Base-by-base conservation (phyloP, 2,888 invertebrate species). In the Ichneumoninae sp. region DNA sequence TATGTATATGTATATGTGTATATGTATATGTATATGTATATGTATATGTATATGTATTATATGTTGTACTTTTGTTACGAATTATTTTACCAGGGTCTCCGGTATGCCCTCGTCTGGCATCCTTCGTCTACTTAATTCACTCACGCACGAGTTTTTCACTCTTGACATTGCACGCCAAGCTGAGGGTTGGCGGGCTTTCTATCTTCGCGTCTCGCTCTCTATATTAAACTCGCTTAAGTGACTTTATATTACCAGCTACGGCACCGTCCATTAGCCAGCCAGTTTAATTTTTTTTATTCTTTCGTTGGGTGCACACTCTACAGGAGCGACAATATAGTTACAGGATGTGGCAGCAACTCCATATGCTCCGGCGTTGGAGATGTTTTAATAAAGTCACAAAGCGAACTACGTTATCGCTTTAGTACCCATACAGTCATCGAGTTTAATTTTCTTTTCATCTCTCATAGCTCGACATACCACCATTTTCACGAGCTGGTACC, bases 211-310 rank as follows among this genome's bases (percentile, higher is more conserved):
- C 68, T 50, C 77, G 6, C 82, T 73, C 54, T 79, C 63, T 47
- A 57, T 73, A 75, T 69, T 83, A 82, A 87, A 87, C 81, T 87
- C 83, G 86, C 88, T 88, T 90, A 91, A 91, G 91, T 87, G 90
- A 91, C 91, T 92, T 91, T 92, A 88, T 89, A 92, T 91, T 89
- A 88, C 88, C 70, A 88, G 88, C 88, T 86, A 88, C 81, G 87
- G 83, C 81, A 80, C 83, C 86, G 84, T 91, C 89, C 91, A 92
- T 90, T 91, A 90, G 88, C 85, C 80, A 65, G 88, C 85, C 87
- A 89, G 88, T 87, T 88, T 86, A 79, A 91, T 91, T 91, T 91
- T 91, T 88, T 89, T 90, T 89, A 88, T 83, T 63, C 26, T 81
- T 69, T 76, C 79, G 83, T 81, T 81, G 73, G 52, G 16, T 69